Evolutionary conservation across 2,797 vertebrate species (phyloP).

Genomic region (Lepus townsendii): DNA sequence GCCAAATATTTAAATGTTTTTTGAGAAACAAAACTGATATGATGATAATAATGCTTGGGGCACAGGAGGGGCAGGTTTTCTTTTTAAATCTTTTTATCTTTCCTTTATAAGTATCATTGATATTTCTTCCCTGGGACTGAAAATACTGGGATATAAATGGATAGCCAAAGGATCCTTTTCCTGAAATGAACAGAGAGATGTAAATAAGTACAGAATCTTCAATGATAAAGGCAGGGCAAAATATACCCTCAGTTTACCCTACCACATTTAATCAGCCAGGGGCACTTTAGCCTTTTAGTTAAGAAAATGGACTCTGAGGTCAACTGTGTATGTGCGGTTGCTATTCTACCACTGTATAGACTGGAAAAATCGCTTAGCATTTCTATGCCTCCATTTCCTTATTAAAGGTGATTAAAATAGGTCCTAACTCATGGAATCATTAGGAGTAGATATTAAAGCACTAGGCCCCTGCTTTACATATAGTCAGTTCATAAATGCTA

Average conservation of each 20-base stretch:
- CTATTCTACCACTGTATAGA: not conserved
- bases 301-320: not conserved
- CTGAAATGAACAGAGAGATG: not conserved
- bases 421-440: not conserved
- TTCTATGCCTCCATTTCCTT: constrained; percentile 43
- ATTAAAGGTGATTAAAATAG: constrained; percentile 39
- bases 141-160: constrained; percentile 45
- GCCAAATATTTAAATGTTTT: constrained; percentile 8
- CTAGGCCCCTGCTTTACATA: not conserved
- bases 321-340: not conserved
- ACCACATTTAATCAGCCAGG: not conserved
- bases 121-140: constrained; percentile 36
- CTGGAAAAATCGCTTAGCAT: not conserved
- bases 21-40: constrained; percentile 39
- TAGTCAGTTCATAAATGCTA: constrained; percentile 1
- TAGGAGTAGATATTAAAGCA: not conserved
- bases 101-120: not conserved
- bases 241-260: not conserved
- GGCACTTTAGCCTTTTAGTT: not conserved
- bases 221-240: constrained; percentile 25
- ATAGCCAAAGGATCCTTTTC: not conserved
- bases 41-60: not conserved
- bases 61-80: not conserved
- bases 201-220: constrained; percentile 25
- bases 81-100: constrained; percentile 58